Evolutionary conservation across 1,140 invertebrate genomes (phyloP).

Genomic region (Lepidurus couesii): DNA sequence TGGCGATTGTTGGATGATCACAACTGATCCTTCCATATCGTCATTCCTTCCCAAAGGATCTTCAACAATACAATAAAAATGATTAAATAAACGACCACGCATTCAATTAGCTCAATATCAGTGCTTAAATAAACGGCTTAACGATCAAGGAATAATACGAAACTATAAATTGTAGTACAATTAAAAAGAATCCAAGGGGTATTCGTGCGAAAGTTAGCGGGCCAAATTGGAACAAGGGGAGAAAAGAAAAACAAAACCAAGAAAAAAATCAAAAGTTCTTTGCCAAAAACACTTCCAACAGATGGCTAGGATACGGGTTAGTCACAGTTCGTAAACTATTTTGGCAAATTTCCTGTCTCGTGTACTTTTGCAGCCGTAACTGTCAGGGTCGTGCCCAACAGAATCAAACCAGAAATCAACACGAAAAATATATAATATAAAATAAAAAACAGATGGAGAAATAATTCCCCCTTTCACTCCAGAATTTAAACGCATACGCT

Average conservation of each 20-base stretch:
- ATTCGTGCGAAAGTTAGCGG: not conserved
- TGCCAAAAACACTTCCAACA: conserved; percentile 1
- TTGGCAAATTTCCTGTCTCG: conserved; percentile 18
- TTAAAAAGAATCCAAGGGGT: too few species aligned
- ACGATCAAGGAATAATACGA: too few species aligned
- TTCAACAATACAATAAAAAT: not conserved
- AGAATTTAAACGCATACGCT: not conserved
- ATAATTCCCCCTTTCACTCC: not conserved
- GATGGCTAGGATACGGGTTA: not conserved
- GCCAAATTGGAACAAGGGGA: not conserved
- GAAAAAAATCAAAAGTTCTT: not conserved
- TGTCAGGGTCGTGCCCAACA: not conserved
- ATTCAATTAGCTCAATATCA: too few species aligned
- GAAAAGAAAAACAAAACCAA: not conserved
- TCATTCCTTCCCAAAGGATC: conserved; percentile 33
- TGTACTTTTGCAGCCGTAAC: not conserved
- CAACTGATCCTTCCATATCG: conserved; percentile 34
- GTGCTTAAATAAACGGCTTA: too few species aligned
- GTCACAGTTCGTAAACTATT: conserved; percentile 22
- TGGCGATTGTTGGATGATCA: conserved; percentile 33
- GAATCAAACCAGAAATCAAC: not conserved
- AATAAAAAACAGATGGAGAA: not conserved
- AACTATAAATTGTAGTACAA: too few species aligned
- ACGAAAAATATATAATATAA: not conserved
- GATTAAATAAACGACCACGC: not conserved